Base-by-base conservation (phyloP, 2,888 invertebrate genomes). In the Trachelus tabidus region DNA sequence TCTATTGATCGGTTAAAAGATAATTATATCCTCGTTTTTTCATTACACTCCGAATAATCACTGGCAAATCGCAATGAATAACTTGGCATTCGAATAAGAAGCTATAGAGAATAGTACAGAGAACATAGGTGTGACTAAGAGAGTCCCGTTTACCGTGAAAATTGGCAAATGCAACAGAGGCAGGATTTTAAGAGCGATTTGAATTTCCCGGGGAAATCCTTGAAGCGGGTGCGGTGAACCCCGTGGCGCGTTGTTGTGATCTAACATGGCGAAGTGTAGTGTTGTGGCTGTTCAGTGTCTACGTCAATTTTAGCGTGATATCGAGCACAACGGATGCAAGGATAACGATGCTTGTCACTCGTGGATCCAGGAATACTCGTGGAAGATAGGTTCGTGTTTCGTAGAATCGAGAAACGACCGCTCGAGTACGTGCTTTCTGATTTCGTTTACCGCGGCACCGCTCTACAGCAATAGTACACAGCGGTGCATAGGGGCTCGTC, bases 211-310 rank as follows among this genome's bases (percentile, higher is more conserved):
- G 86, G 76, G n/a, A 34, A 83, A 87, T 92, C 92, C 93, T 90
- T 93, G 92, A 90, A 84, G 87, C 88, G 87, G 90, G 90, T 89
- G 90, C 89, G 90, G 93, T 92, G 91, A 90, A 92, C 93, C 93
- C 93, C 93, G 93, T 93, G 92, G 94, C 93, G 94, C 94, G 94
- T 94, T 94, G 94, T 94, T 94, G 94, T 94, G 94, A 94, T 94
- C 92, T 94, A 94, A 94, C 93, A 94, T 94, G 94, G 94, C 94
- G 93, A 92, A 93, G 92, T 92, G 92, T 93, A 92, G 92, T 94
- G 93, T 94, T 94, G 93, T 94, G 93, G 93, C 92, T 92, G 92
- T 92, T 92, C 92, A 90, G 91, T 92, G 92, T 92, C 92, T 92
- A 92, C 92, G 92, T 92, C 92, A 92, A 92, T 92, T 90, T 89